Conservation (phyloP, 2,888 invertebrate species). For the Hypercompe scribonia region DNA sequence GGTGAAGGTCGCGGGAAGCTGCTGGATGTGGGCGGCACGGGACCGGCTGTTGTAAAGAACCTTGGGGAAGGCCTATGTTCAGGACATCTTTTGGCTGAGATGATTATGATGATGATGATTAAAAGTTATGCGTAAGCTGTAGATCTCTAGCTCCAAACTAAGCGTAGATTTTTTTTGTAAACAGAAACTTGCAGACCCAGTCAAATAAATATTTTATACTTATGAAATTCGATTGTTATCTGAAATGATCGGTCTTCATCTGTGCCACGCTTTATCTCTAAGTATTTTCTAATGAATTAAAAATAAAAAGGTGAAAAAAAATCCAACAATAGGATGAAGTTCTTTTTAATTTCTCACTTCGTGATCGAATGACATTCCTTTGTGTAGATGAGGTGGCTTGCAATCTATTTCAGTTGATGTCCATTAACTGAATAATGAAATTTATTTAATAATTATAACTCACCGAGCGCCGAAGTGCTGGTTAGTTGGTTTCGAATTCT, state of each 20-base stretch:
- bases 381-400: slow-evolving; percentile 16
- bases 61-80: no score
- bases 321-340: slow-evolving; percentile 15
- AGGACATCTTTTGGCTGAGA: no score
- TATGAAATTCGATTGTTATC: not conserved
- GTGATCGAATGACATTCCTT: slow-evolving; percentile 4
- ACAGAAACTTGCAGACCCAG: not conserved
- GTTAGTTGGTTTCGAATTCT: not conserved
- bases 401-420: slow-evolving; percentile 35
- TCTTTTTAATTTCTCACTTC: not conserved
- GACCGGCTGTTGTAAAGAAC: no score
- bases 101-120: no score
- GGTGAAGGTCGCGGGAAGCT: no score
- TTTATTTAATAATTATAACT: slow-evolving; percentile 13
- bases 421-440: slow-evolving; percentile 28
- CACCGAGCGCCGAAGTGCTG: not conserved
- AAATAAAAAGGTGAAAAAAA: slow-evolving; percentile 9
- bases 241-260: not conserved
- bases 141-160: no score
- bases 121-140: no score
- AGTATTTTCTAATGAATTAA: slow-evolving; percentile 3
- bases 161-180: no score
- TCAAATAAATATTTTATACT: not conserved
- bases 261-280: not conserved
- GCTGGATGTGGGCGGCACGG: no score